These are phyloP conservation scores for Achroia grisella DNA, from an alignment of 1,140 invertebrate species.

Conservation along the genomic window DNA sequence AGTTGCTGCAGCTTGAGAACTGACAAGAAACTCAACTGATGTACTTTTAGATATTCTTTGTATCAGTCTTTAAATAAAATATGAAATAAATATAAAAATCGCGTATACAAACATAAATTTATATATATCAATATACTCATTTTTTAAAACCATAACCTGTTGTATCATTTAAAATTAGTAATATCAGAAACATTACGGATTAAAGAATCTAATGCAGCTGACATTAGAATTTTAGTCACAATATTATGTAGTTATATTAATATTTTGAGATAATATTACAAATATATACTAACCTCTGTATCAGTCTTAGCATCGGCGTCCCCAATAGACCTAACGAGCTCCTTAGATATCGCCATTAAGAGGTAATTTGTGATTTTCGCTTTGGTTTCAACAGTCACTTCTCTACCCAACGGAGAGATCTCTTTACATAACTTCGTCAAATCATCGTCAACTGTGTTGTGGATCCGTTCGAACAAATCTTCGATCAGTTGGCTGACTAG, in stretches of 20 bases:
- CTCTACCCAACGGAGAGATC: slow-evolving; percentile 35
- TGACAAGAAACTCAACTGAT: too few relatives aligned
- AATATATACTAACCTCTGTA: slow-evolving; percentile 57
- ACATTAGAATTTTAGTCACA: slow-evolving; percentile 46
- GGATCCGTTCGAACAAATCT: slow-evolving; percentile 59
- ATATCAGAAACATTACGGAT: slow-evolving; percentile 11
- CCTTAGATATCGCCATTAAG: slow-evolving; percentile 67
- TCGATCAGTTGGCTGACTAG: slow-evolving; percentile 62
- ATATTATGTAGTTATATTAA: slow-evolving; percentile 6
- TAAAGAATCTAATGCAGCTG: slow-evolving; percentile 34
- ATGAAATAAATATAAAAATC: too few relatives aligned
- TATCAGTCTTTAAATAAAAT: too few relatives aligned
- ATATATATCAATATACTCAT: too few relatives aligned
- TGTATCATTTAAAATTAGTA: slow-evolving; percentile 35
- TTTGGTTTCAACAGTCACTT: slow-evolving; percentile 55
- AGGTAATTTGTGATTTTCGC: slow-evolving; percentile 68
- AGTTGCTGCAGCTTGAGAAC: too few relatives aligned
- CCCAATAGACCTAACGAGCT: slow-evolving; percentile 64
- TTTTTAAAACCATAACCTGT: slow-evolving; percentile 21
- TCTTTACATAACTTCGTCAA: slow-evolving; percentile 49
- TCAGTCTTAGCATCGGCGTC: slow-evolving; percentile 68
- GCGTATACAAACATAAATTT: too few relatives aligned
- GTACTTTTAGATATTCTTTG: too few relatives aligned
- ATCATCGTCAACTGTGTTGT: slow-evolving; percentile 57
- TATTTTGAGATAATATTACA: slow-evolving; percentile 10